Evolutionary conservation across 2,113 vertebrate species (phyloP).

Genomic region (Myodes glareolus): DNA sequence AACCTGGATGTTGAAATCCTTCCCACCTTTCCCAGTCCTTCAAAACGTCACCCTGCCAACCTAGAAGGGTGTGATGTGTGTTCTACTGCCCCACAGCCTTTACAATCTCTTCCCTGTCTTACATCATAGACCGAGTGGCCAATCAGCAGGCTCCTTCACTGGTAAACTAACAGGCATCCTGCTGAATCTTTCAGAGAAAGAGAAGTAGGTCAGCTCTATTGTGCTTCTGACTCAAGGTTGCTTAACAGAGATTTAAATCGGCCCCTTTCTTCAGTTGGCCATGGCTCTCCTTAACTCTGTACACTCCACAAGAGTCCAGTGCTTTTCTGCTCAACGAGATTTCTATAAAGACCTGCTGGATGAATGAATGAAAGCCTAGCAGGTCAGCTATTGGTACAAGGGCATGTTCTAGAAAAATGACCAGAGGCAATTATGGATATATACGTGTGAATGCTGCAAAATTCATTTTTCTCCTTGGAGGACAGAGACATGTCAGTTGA

Average conservation of each 20-base stretch:
- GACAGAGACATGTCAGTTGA: not conserved
- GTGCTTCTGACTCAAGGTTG: not conserved
- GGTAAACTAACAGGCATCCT: not conserved
- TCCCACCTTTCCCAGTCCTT: not conserved
- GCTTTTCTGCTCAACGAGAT: not conserved
- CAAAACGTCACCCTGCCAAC: not conserved
- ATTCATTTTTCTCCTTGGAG: not conserved
- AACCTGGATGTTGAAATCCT: not conserved
- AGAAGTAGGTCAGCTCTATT: not conserved
- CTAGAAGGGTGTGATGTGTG: not conserved
- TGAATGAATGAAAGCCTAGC: not conserved
- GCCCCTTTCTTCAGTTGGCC: not conserved
- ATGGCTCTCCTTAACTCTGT: not conserved
- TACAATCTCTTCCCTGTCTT: not conserved
- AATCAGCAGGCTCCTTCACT: not conserved
- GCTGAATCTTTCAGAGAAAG: not conserved
- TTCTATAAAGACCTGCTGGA: conserved; percentile 17
- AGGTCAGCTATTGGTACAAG: not conserved
- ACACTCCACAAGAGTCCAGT: not conserved
- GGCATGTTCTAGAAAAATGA: conserved; percentile 1
- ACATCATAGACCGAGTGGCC: not conserved
- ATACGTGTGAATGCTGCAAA: not conserved
- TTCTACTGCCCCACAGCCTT: conserved; percentile 35
- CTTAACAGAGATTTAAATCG: not conserved
- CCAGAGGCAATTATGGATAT: not conserved